Evolutionary conservation across 2,888 invertebrate species (phyloP).

Genomic region (Sthenelais limicola): DNA sequence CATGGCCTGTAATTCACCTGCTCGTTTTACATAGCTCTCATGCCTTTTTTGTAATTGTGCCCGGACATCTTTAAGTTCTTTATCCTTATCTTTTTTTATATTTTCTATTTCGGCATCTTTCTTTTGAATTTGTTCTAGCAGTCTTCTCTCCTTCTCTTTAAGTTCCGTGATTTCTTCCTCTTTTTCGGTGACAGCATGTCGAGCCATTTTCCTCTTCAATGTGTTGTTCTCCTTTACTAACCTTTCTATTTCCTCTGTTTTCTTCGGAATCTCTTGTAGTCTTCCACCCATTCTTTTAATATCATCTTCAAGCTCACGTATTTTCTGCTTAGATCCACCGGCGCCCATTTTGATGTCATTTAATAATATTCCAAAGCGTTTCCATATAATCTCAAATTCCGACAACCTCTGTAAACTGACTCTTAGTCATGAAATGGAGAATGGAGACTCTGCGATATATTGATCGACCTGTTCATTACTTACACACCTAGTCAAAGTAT

Average conservation of each 20-base stretch:
- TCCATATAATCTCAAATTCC: too few relatives aligned
- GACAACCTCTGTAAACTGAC: too few relatives aligned
- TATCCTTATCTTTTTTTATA: too few relatives aligned
- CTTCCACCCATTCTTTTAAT: neutral
- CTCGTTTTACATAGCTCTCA: too few relatives aligned
- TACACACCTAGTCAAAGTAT: too few relatives aligned
- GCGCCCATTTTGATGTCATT: constrained; percentile 4
- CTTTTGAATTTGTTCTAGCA: neutral
- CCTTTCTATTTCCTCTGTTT: neutral
- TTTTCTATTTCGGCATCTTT: neutral
- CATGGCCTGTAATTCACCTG: too few relatives aligned
- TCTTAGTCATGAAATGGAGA: too few relatives aligned
- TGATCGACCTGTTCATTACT: too few relatives aligned
- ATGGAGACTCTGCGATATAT: too few relatives aligned
- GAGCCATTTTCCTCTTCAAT: neutral
- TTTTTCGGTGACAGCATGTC: neutral
- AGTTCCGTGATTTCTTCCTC: neutral
- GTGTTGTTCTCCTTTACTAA: neutral
- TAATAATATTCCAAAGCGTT: too few relatives aligned
- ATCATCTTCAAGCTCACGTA: neutral
- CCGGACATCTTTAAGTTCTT: too few relatives aligned
- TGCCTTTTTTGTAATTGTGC: too few relatives aligned
- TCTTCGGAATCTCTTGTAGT: neutral
- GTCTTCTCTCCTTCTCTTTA: neutral
- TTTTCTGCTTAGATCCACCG: neutral